Evolutionary conservation across 2,113 vertebrate species (phyloP), one percentile per base, ranked within the genome.

Genomic region (Egretta garzetta): DNA sequence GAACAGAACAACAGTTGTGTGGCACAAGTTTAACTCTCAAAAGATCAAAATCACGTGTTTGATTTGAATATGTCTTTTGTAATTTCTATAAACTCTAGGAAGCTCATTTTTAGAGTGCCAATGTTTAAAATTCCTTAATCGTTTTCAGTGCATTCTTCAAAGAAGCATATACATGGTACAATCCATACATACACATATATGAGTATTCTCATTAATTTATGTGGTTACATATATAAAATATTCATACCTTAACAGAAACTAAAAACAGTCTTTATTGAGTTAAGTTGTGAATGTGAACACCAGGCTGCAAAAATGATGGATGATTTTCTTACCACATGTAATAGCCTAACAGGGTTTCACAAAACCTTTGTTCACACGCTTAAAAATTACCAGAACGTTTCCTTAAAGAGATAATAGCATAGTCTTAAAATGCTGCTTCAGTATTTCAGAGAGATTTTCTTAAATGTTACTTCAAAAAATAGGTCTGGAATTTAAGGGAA

Each of bases 231-330:
- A 67, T 50, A 92, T 96, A 88, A 97, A 97, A 97, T 95, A 97
- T 96, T 98, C 68, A 98, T 96, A 89, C 85, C 68, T 95, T 93
- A 95, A 97, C 82, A 97, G 79, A 96, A 97, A 97, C 93, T 88
- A 93, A 94, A 97, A 87, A 4, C 70, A 94, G 41, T 66, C 90
- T 88, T 97, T 75, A 97, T 94, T 95, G 96, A 97, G 91, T 98
- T 98, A 97, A 96, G 91, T 73, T 88, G 64, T 91, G 89, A 97
- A 83, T 76, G 80, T 89, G 92, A 96, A 90, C 74, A 73, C 82
- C 12, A 43, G n/a, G 33, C 94, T 96, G 92, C 90, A 97, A 95
- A 83, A 96, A 80, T 98, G 97, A 98, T 96, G 88, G 97, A 97
- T 98, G 93, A n/a, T 90, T 96, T 97, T 95, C 90, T 94, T 60